Percentiles rank a stretch among this genome's conserved stretches.
phyloP scores from a whole-genome alignment of 2,797 vertebrate species.

The Lepilemur ruficaudatus region DNA sequence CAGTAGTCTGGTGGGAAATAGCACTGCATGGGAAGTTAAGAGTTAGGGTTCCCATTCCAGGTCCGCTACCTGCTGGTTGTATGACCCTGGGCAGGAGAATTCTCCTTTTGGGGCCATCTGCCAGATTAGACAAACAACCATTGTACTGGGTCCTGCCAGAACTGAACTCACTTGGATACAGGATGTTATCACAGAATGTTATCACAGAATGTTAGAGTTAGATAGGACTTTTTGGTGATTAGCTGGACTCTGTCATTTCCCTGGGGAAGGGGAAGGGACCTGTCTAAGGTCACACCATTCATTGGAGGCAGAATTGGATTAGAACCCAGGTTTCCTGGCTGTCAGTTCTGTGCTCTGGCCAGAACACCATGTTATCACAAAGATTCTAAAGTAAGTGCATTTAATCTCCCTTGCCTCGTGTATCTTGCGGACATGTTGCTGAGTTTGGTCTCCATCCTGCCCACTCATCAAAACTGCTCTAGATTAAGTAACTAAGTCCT shows the following conservation, averaged over 20 bases:
- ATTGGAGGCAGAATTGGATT: not conserved
- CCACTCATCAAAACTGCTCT: constrained; percentile 55
- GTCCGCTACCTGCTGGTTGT: not conserved
- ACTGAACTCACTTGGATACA: not conserved
- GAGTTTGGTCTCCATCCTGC: constrained; percentile 31
- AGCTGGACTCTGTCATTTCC: not conserved
- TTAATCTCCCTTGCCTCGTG: not conserved
- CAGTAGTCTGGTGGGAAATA: not conserved
- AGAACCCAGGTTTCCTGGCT: not conserved
- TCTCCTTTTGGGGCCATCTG: not conserved
- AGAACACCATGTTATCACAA: not conserved
- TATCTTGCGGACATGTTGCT: not conserved
- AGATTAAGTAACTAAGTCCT: constrained; percentile 67
- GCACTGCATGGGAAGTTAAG: not conserved
- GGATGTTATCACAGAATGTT: not conserved
- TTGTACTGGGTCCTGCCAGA: not conserved
- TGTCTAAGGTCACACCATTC: not conserved
- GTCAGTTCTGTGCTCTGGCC: not conserved
- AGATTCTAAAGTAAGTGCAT: not conserved
- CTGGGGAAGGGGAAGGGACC: not conserved
- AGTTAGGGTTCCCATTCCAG: not conserved
- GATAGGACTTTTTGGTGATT: not conserved
- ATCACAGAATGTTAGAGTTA: not conserved
- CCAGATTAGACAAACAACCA: not conserved
- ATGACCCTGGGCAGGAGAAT: not conserved